These are phyloP conservation scores for Myotis myotis DNA, from an alignment of 2,797 vertebrate species.

Conservation along the genomic window DNA sequence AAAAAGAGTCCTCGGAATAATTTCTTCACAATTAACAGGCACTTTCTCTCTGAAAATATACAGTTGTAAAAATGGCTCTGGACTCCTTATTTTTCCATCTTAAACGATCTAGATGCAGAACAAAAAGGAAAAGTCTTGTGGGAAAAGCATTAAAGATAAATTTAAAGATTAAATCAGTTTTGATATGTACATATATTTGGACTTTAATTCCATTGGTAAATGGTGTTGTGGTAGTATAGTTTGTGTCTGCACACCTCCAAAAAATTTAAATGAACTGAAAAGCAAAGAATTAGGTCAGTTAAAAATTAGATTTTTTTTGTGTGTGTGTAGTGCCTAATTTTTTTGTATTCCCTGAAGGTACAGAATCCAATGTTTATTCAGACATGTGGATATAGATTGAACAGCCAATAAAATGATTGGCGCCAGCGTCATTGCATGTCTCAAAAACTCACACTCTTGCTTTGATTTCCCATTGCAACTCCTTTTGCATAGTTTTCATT, in stretches of 20 bases:
- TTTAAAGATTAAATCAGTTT: background rate
- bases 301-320: background rate
- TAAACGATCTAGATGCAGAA: background rate
- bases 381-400: background rate
- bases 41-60: background rate
- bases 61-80: background rate
- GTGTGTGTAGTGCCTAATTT: background rate
- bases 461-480: background rate
- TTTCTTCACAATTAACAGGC: background rate
- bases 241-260: background rate
- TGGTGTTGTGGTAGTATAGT: background rate
- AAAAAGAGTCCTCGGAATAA: background rate
- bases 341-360: background rate
- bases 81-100: background rate
- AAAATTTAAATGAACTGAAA: background rate
- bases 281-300: background rate
- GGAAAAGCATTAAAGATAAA: background rate
- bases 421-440: fast-evolving
- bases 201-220: background rate
- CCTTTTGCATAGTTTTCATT: background rate
- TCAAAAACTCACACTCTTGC: fast-evolving
- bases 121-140: background rate
- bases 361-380: background rate
- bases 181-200: background rate
- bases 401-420: background rate